phyloP scores from a whole-genome alignment of 2,888 invertebrate genomes.

The Diachrysia chrysitis region DNA sequence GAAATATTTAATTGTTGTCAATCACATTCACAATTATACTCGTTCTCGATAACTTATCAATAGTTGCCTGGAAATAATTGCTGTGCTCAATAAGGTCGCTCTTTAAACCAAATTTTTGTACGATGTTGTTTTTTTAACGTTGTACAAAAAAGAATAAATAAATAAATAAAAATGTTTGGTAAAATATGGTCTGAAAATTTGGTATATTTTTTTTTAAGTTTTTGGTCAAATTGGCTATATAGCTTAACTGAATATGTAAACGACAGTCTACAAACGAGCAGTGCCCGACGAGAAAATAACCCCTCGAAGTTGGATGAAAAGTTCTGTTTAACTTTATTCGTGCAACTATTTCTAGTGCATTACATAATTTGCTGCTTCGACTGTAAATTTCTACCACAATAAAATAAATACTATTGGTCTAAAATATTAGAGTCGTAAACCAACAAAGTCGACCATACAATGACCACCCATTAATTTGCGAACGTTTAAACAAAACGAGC shows the following conservation, averaged over 20 bases:
- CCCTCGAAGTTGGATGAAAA: background rate
- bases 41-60: no score
- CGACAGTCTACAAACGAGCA: background rate
- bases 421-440: background rate
- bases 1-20: no score
- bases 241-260: background rate
- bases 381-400: no score
- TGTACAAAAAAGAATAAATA: no score
- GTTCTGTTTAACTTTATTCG: background rate
- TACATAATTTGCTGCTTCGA: background rate
- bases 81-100: no score
- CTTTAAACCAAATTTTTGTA: no score
- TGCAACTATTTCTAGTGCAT: background rate
- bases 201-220: no score
- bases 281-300: background rate
- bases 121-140: no score
- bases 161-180: no score
- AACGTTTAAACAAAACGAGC: conserved; percentile 9
- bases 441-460: background rate
- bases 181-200: no score
- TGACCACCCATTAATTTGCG: conserved; percentile 5
- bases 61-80: no score
- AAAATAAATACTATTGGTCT: background rate
- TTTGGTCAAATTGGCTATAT: background rate
- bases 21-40: no score